Evolutionary conservation across 2,888 invertebrate genomes (phyloP), one percentile per base, ranked within the genome.

Genomic region (Eristalinus sepulchralis): DNA sequence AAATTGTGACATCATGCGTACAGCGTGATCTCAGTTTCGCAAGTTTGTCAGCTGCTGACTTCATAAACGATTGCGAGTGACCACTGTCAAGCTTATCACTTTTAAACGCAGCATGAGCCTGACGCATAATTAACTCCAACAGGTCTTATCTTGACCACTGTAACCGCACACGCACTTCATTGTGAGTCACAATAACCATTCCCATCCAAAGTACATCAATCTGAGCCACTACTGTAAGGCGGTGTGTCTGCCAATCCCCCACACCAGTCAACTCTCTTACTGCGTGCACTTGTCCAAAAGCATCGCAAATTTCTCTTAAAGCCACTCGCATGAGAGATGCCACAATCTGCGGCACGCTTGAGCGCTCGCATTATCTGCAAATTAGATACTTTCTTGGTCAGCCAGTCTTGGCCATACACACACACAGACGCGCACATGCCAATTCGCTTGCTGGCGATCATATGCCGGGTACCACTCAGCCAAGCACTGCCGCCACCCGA

Each of bases 371-470:
- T 71, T 73, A 64, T 78, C 39, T 47, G 64, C 75, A 77, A 79
- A 47, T 75, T 79, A 55, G 70, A 79, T 75, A 75, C 70, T 75
- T 82, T 86, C 70, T 60, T 47, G 78, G 55, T 70, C 70, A 78
- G 78, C 47, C 33, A 47, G 72, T 77, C 68, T 73, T 77, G 72
- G 72, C 72, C 81, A 84, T 27, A 27, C 70, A 83, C 60, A 31
- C 24, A 55, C 60, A 64, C 60, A 36, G 22, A 39, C 47, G n/a
- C n/a, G 2, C 39, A 34, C 10, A 6, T 1, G 68, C 47, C 17
- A 55, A 36, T 33, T 34, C 34, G 59, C 27, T 20, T 47, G 59
- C 68, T 68, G 57, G 67, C 62, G 53, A 55, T 47, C 10, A 24
- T 27, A 47, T 20, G 36, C 59, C 36, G 6, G 39, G 22, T 10